Conservation (phyloP, 2,797 vertebrate species). For the Diceros bicornis region DNA sequence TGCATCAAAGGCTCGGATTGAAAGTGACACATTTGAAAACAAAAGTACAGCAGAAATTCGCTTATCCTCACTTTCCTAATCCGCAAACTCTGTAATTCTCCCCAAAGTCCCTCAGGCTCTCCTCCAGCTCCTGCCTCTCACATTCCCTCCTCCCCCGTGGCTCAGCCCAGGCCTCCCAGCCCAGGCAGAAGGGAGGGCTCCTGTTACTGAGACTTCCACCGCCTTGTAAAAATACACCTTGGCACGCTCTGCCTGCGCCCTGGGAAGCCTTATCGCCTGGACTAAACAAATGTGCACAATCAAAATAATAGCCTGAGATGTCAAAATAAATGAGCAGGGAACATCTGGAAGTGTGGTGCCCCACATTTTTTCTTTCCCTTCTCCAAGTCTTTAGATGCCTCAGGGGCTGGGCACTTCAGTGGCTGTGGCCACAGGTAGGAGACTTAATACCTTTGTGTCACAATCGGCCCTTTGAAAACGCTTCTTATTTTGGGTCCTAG, state of each 20-base stretch:
- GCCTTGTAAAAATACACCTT: slow-evolving; percentile 77
- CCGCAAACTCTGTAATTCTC: slow-evolving; percentile 77
- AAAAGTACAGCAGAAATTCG: slow-evolving; percentile 70
- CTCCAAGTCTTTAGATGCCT: not conserved
- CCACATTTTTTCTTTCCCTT: not conserved
- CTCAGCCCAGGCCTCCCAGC: slow-evolving; percentile 20
- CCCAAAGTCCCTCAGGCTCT: slow-evolving; percentile 56
- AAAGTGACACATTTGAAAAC: slow-evolving; percentile 80
- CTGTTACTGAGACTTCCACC: not conserved
- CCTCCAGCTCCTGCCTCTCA: not conserved
- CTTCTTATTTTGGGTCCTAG: slow-evolving; percentile 25
- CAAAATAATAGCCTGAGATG: slow-evolving; percentile 77
- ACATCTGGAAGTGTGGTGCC: slow-evolving; percentile 60
- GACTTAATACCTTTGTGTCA: not conserved
- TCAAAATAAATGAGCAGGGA: slow-evolving; percentile 72
- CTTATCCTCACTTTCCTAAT: slow-evolving; percentile 83
- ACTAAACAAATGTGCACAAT: slow-evolving; percentile 81
- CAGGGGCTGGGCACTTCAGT: not conserved
- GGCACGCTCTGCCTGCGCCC: slow-evolving; percentile 60
- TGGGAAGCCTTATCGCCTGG: slow-evolving; percentile 69
- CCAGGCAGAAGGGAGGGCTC: slow-evolving; percentile 6
- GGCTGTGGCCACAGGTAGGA: slow-evolving; percentile 21
- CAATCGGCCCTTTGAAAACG: not conserved
- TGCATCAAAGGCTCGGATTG: slow-evolving; percentile 69
- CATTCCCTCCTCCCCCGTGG: not conserved